These are phyloP conservation scores for Choristoneura rosaceana DNA, from an alignment of 2,888 invertebrate genomes.

Conservation along the genomic window DNA sequence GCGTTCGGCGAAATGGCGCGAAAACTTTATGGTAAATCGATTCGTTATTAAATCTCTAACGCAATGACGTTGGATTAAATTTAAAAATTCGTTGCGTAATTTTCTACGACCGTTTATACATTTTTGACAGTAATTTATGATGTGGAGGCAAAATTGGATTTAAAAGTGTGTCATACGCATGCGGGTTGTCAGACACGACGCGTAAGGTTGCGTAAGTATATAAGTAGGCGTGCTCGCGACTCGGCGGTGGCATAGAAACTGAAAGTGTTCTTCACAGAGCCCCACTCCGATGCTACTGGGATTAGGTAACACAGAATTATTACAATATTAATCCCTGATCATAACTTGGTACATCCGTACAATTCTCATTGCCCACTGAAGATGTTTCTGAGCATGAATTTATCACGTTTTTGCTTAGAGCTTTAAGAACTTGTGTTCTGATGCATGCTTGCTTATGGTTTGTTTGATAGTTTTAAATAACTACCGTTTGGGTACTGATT, in stretches of 20 bases:
- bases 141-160: conserved; percentile 47
- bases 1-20: conserved; percentile 47
- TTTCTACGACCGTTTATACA: conserved; percentile 12
- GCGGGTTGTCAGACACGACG: conserved; percentile 65
- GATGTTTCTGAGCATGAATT: background rate
- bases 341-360: conserved; percentile 58
- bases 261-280: conserved; percentile 70
- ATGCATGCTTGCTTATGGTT: background rate
- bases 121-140: conserved; percentile 28
- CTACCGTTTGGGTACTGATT: too few species aligned
- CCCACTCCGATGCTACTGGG: conserved; percentile 58
- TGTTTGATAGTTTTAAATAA: too few species aligned
- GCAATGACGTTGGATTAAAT: background rate
- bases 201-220: conserved; percentile 56
- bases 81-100: conserved; percentile 34
- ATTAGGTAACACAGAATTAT: conserved; percentile 66
- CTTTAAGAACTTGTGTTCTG: background rate
- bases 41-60: conserved; percentile 42
- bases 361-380: conserved; percentile 44
- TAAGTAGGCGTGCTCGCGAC: conserved; percentile 64
- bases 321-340: conserved; percentile 68
- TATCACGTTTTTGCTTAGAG: background rate
- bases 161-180: conserved; percentile 75
- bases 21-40: conserved; percentile 46
- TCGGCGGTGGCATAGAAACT: conserved; percentile 72